Evolutionary conservation across 2,888 invertebrate species (phyloP).

Genomic region (Acrobasis suavella): DNA sequence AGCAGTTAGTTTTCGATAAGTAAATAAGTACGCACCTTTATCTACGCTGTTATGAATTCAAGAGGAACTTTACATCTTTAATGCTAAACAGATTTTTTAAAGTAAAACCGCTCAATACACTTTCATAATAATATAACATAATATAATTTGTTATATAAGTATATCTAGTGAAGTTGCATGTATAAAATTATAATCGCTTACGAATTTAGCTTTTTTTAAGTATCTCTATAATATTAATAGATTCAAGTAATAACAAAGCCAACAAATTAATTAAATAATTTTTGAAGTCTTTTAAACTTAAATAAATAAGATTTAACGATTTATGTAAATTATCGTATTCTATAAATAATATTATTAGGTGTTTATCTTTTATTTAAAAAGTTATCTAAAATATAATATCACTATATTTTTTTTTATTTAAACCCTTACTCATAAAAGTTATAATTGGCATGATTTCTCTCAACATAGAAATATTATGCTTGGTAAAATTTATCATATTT

Average conservation of each 20-base stretch:
- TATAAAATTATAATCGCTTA: neutral
- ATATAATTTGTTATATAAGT: neutral
- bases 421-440: slow-evolving; percentile 16
- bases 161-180: neutral
- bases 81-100: too few relatives aligned
- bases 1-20: too few relatives aligned
- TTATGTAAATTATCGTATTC: neutral
- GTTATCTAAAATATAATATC: slow-evolving; percentile 35
- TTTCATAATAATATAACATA: neutral
- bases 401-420: slow-evolving; percentile 40
- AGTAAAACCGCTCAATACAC: neutral
- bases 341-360: slow-evolving; percentile 25
- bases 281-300: slow-evolving; percentile 14
- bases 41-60: too few relatives aligned
- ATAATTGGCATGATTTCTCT: neutral
- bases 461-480: neutral
- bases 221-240: slow-evolving; percentile 14
- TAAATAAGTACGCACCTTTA: too few relatives aligned
- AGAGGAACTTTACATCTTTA: too few relatives aligned
- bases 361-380: slow-evolving; percentile 16
- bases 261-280: slow-evolving; percentile 12
- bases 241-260: slow-evolving; percentile 18
- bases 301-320: slow-evolving; percentile 17
- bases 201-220: neutral
- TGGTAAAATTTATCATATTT: neutral